These are phyloP conservation scores for Eidolon dupreanum DNA, from an alignment of 2,797 vertebrate genomes.

Conservation along the genomic window DNA sequence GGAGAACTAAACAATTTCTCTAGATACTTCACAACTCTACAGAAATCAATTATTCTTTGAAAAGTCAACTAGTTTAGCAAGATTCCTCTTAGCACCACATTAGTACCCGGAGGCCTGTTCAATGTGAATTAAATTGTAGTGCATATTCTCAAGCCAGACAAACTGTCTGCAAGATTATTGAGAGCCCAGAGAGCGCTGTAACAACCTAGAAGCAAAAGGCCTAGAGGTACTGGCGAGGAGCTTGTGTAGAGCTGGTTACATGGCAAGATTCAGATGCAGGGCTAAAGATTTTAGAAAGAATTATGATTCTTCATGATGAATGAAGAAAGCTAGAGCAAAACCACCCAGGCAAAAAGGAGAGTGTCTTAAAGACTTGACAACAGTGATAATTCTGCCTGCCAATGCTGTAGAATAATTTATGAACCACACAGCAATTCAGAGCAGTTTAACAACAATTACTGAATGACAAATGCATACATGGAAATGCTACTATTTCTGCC, in stretches of 20 bases:
- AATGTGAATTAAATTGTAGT: slow-evolving; percentile 61
- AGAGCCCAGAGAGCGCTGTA: not conserved
- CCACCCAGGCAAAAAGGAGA: slow-evolving; percentile 72
- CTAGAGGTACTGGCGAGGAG: not conserved
- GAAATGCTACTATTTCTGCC: slow-evolving; percentile 75
- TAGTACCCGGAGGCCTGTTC: slow-evolving; percentile 49
- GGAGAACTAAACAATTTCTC: slow-evolving; percentile 52
- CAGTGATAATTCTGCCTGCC: slow-evolving; percentile 69
- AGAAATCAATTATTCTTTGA: slow-evolving; percentile 49
- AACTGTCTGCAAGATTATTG: slow-evolving; percentile 62
- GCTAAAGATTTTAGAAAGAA: slow-evolving; percentile 78
- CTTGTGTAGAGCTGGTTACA: slow-evolving; percentile 41
- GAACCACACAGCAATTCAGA: slow-evolving; percentile 66
- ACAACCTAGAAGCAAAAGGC: slow-evolving; percentile 13
- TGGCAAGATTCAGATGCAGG: slow-evolving; percentile 65
- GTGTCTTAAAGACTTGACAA: slow-evolving; percentile 73
- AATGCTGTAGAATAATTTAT: slow-evolving; percentile 72
- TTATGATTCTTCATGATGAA: slow-evolving; percentile 74
- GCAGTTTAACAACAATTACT: slow-evolving; percentile 77
- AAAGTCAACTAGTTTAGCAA: slow-evolving; percentile 44
- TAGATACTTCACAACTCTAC: slow-evolving; percentile 32
- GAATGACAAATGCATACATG: slow-evolving; percentile 78
- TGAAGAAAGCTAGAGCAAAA: slow-evolving; percentile 63
- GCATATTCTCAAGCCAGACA: slow-evolving; percentile 62
- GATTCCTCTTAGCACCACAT: slow-evolving; percentile 56